Conservation (phyloP, 2,888 invertebrate species). For the Parnassius mnemosyne region DNA sequence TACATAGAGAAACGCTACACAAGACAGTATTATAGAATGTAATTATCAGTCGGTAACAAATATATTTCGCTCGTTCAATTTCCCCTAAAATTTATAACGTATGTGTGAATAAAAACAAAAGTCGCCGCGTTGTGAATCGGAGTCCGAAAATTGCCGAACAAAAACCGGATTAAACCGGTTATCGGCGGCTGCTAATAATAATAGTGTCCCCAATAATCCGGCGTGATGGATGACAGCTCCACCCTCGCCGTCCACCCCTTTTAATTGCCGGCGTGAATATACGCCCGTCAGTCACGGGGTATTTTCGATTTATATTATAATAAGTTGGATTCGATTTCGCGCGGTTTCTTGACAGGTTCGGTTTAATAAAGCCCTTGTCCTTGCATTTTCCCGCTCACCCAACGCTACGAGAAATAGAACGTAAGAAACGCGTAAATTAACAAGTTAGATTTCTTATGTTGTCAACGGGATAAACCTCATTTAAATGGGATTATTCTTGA, state of each 20-base stretch:
- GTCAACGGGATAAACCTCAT: no score
- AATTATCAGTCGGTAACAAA: no score
- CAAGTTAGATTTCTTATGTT: not conserved
- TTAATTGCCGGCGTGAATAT: conserved; percentile 71
- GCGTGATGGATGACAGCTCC: conserved; percentile 66
- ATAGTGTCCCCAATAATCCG: conserved; percentile 71
- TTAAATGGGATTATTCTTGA: no score
- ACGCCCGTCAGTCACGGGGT: conserved; percentile 63
- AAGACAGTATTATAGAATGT: no score
- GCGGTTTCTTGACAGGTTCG: conserved; percentile 37
- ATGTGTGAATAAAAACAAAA: conserved; percentile 30
- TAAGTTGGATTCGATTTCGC: conserved; percentile 57
- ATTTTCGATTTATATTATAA: conserved; percentile 78
- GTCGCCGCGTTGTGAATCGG: conserved; percentile 23
- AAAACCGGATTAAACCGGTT: conserved; percentile 69
- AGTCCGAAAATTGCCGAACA: conserved; percentile 54
- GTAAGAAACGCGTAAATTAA: not conserved
- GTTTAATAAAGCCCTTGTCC: conserved; percentile 35
- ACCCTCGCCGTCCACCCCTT: conserved; percentile 63
- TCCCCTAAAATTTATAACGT: not conserved
- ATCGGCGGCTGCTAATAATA: conserved; percentile 70
- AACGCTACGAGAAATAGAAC: not conserved
- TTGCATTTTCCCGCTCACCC: conserved; percentile 15
- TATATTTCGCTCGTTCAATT: no score
- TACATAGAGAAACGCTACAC: no score